phyloP scores from a whole-genome alignment of 2,888 invertebrate genomes.

The Acrobeloides nanus region DNA sequence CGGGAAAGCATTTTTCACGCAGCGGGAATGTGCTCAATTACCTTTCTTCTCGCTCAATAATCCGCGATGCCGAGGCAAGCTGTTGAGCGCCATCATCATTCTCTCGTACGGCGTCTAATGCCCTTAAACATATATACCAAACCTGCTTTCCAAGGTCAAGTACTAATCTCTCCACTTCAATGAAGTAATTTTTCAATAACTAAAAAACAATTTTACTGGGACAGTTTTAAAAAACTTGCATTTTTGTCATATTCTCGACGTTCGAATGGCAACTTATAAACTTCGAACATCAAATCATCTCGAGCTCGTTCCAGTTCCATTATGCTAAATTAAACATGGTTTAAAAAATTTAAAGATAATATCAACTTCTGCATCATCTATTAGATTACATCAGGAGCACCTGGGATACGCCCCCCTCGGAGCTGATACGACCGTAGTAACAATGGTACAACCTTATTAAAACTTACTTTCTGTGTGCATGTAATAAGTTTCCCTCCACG shows the following conservation, averaged over 20 bases:
- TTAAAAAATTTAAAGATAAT: too few relatives aligned
- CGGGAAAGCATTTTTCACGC: too few relatives aligned
- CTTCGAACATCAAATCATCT: conserved; percentile 85
- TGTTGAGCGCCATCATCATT: conserved; percentile 63
- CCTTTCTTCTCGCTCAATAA: conserved; percentile 92
- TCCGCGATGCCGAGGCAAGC: conserved; percentile 87
- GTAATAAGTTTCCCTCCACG: conserved; percentile 82
- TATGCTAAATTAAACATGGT: conserved; percentile 74
- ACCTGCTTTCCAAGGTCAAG: conserved; percentile 62
- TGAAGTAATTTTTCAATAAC: conserved; percentile 88
- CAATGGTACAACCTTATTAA: too few relatives aligned
- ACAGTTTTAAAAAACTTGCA: too few relatives aligned
- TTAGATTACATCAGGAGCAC: too few relatives aligned
- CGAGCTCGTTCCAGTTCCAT: conserved; percentile 91
- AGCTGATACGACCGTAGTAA: too few relatives aligned
- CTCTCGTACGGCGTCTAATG: conserved; percentile 83
- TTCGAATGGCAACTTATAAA: conserved; percentile 72
- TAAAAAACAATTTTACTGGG: too few relatives aligned
- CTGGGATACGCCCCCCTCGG: too few relatives aligned
- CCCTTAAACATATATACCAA: conserved; percentile 76
- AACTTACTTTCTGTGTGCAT: conserved; percentile 73
- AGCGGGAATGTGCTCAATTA: too few relatives aligned
- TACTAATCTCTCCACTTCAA: conserved; percentile 84
- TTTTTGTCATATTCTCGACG: conserved; percentile 43
- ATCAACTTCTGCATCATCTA: too few relatives aligned